Percentiles rank a stretch among this genome's conserved stretches.
Conservation (phyloP, 2,888 invertebrate species). For the Campoplex capitator region DNA sequence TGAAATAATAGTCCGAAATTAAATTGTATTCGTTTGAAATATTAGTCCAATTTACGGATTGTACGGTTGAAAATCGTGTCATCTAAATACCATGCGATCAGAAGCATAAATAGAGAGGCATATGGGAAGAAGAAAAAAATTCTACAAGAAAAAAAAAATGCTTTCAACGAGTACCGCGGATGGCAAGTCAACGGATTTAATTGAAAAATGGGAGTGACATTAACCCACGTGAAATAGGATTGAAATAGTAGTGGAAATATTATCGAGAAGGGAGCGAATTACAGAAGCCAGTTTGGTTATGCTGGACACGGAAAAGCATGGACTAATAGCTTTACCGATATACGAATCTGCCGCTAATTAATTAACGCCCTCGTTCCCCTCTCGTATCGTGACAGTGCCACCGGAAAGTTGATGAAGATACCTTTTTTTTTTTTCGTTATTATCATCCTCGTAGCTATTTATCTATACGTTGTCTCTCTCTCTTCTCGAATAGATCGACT, state of each 20-base stretch:
- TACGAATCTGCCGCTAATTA: slow-evolving; percentile 51
- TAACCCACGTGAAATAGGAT: background rate
- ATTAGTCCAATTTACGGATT: no score
- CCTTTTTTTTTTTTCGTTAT: slow-evolving; percentile 47
- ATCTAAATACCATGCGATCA: background rate
- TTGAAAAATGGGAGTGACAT: background rate
- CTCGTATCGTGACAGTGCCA: slow-evolving; percentile 12
- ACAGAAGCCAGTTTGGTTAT: slow-evolving; percentile 22
- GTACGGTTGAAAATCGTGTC: no score
- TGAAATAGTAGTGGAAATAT: slow-evolving; percentile 5
- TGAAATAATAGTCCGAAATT: background rate
- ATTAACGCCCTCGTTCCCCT: slow-evolving; percentile 56
- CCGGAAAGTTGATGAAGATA: slow-evolving; percentile 43
- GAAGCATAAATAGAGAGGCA: background rate
- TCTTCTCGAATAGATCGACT: background rate
- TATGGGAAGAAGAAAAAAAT: background rate
- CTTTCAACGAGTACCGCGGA: background rate
- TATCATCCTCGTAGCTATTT: slow-evolving; percentile 32
- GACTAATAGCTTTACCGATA: slow-evolving; percentile 38
- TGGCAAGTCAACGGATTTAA: background rate
- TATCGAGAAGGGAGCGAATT: slow-evolving; percentile 28
- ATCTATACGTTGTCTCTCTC: background rate
- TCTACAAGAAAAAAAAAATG: background rate
- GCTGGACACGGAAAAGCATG: slow-evolving; percentile 38
- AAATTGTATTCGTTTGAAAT: no score